Percentiles rank a stretch among this genome's conserved stretches.
Evolutionary conservation across 2,797 vertebrate genomes (phyloP).

Genomic region (Propithecus deckenii): DNA sequence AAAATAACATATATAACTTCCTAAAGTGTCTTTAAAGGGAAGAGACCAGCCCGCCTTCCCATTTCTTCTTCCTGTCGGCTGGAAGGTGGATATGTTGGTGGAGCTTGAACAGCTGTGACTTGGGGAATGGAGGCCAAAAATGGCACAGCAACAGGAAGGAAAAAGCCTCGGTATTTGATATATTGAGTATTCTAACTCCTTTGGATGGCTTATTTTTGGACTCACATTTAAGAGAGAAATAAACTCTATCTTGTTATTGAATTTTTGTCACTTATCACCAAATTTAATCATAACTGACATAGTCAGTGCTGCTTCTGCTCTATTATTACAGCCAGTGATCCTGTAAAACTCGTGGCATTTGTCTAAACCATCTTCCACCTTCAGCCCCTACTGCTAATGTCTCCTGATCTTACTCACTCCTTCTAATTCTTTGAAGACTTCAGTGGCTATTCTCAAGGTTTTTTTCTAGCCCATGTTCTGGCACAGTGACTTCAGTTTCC

Average conservation of each 20-base stretch:
- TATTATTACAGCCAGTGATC: neutral
- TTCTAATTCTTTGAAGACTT: neutral
- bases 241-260: neutral
- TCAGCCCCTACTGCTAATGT: rapidly evolving
- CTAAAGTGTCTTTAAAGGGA: neutral
- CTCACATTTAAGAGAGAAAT: neutral
- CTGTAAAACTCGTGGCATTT: neutral
- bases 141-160: neutral
- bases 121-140: neutral
- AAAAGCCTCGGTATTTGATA: neutral
- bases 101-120: neutral
- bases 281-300: neutral
- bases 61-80: neutral
- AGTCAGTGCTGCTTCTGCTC: neutral
- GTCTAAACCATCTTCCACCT: neutral
- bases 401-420: neutral
- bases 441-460: neutral
- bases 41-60: neutral
- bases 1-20: neutral
- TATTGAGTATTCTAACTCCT: neutral
- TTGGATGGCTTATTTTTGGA: neutral
- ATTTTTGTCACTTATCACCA: neutral
- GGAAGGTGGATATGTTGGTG: neutral
- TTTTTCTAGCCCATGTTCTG: too few species aligned
- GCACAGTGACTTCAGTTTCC: neutral